Conservation (phyloP, 1,140 invertebrate genomes). For the Bombyx mori region ASM3026992v2 NC_085109.1:11280001-11280500, state of each 20-base stretch:
- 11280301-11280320: conserved; percentile 54
- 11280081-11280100: too few relatives aligned
- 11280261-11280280: conserved; percentile 30
- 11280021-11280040: too few relatives aligned
- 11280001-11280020: too few relatives aligned
- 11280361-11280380: conserved; percentile 50
- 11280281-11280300: conserved; percentile 46
- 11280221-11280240: conserved; percentile 67
- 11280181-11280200: conserved; percentile 69
- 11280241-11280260: conserved; percentile 26
- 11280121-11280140: conserved; percentile 1
- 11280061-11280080: too few relatives aligned
- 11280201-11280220: conserved; percentile 69
- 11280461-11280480: too few relatives aligned
- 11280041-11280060: too few relatives aligned
- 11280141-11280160: conserved; percentile 4
- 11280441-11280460: too few relatives aligned
- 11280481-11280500: too few relatives aligned
- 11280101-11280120: too few relatives aligned
- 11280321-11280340: conserved; percentile 62
- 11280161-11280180: too few relatives aligned
- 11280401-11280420: background rate
- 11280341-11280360: conserved; percentile 59
- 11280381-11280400: conserved; percentile 1
- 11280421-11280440: too few relatives aligned